phyloP scores from a whole-genome alignment of 2,113 vertebrate genomes.

The Polyodon spathula region DNA sequence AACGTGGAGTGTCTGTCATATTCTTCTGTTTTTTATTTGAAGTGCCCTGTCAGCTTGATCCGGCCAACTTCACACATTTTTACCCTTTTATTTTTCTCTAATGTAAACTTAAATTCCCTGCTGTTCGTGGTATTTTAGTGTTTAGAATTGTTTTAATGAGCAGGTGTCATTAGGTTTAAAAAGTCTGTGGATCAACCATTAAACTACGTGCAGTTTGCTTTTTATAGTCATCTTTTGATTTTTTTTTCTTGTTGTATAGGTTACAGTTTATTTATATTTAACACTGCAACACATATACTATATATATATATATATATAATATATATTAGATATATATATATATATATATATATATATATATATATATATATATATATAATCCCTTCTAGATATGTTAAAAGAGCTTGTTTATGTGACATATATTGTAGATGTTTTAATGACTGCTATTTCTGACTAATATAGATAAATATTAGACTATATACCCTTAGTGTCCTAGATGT shows the following conservation, averaged over 20 bases:
- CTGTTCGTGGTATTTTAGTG: constrained; percentile 82
- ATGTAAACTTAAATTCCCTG: constrained; percentile 93
- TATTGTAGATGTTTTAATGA: too few relatives aligned
- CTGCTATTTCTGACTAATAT: too few relatives aligned
- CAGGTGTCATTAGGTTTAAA: constrained; percentile 93
- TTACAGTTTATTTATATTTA: too few relatives aligned
- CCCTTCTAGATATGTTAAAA: neutral
- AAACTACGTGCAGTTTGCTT: constrained; percentile 39
- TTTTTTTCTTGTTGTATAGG: neutral
- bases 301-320: neutral
- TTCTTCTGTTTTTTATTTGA: constrained; percentile 86
- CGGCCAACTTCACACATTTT: constrained; percentile 96
- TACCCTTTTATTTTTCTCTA: constrained; percentile 86
- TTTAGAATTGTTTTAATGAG: constrained; percentile 83
- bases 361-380: neutral
- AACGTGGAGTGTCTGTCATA: constrained; percentile 92
- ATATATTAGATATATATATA: neutral
- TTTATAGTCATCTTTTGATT: neutral
- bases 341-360: neutral
- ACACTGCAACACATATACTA: neutral
- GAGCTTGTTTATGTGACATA: too few relatives aligned
- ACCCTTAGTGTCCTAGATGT: too few relatives aligned
- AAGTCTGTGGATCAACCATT: constrained; percentile 71
- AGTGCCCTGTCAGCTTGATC: constrained; percentile 96
- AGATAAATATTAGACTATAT: too few relatives aligned